phyloP scores from a whole-genome alignment of 92 coral and sea anemone genomes.

The Porites evermanni region DNA sequence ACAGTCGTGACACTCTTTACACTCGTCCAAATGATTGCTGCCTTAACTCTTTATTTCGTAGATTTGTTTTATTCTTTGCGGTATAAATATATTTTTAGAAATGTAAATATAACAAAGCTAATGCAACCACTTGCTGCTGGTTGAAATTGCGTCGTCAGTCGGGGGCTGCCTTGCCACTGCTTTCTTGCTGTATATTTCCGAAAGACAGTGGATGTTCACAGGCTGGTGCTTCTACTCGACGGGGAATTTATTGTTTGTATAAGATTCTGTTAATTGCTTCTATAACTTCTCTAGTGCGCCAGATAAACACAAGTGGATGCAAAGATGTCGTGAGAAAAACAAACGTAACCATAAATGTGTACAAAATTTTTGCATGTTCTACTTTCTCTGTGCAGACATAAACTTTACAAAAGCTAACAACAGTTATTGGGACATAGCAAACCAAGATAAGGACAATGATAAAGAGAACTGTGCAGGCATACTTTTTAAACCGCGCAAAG shows the following conservation, averaged over 20 bases:
- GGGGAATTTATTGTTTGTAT: background rate
- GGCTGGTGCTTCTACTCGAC: background rate
- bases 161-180: no score
- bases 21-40: no score
- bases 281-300: slow-evolving; percentile 21
- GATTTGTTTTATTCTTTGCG: no score
- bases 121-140: no score
- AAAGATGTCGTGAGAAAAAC: slow-evolving; percentile 34
- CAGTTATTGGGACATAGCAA: slow-evolving; percentile 33
- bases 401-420: slow-evolving; percentile 30
- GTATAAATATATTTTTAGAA: no score
- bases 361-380: slow-evolving; percentile 34
- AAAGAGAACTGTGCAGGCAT: slow-evolving; percentile 16
- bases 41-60: no score
- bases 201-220: no score
- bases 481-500: slow-evolving; percentile 23
- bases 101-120: no score
- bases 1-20: no score
- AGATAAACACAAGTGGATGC: slow-evolving; percentile 33
- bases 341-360: slow-evolving; percentile 22
- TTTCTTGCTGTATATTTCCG: no score
- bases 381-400: slow-evolving; percentile 25
- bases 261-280: slow-evolving; percentile 26
- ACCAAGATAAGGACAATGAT: slow-evolving; percentile 19
- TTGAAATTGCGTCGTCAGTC: no score